These are phyloP conservation scores for Caenorhabditis macrosperma DNA, from an alignment of 2,888 invertebrate genomes.

Conservation along the genomic window DNA sequence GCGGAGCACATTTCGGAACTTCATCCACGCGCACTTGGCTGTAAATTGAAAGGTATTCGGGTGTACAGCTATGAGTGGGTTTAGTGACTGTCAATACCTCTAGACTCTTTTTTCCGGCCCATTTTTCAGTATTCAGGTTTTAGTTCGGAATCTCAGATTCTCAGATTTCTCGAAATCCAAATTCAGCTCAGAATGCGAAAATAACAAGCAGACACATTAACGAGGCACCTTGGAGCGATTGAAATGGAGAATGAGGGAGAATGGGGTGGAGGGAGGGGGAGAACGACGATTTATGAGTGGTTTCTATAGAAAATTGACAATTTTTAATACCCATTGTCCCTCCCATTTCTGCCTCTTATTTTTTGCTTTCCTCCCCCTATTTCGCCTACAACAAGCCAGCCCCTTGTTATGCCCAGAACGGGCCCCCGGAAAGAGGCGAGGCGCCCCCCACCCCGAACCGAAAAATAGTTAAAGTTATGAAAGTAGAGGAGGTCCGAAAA, in stretches of 20 bases:
- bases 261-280: conserved; percentile 7
- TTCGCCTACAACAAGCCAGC: conserved; percentile 1
- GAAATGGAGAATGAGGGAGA: conserved; percentile 7
- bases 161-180: neutral
- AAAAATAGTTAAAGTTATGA: neutral
- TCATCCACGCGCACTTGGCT: conserved; percentile 67
- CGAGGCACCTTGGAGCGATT: conserved; percentile 21
- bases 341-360: conserved; percentile 6
- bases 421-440: neutral
- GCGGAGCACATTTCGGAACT: conserved; percentile 68
- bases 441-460: neutral
- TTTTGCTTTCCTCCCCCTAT: neutral
- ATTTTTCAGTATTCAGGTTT: no score
- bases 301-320: conserved; percentile 55
- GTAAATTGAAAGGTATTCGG: conserved; percentile 8
- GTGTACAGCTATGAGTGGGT: no score
- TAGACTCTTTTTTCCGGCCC: conserved; percentile 34
- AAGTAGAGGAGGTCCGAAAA: conserved; percentile 11
- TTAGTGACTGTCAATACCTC: conserved; percentile 10
- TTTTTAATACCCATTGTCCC: conserved; percentile 38
- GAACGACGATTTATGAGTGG: conserved; percentile 50
- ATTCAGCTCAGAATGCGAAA: neutral
- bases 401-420: conserved; percentile 12
- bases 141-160: neutral
- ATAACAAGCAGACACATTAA: conserved; percentile 21